These are phyloP conservation scores for Scortum barcoo DNA, from an alignment of 2,113 vertebrate genomes.

Conservation along the genomic window DNA sequence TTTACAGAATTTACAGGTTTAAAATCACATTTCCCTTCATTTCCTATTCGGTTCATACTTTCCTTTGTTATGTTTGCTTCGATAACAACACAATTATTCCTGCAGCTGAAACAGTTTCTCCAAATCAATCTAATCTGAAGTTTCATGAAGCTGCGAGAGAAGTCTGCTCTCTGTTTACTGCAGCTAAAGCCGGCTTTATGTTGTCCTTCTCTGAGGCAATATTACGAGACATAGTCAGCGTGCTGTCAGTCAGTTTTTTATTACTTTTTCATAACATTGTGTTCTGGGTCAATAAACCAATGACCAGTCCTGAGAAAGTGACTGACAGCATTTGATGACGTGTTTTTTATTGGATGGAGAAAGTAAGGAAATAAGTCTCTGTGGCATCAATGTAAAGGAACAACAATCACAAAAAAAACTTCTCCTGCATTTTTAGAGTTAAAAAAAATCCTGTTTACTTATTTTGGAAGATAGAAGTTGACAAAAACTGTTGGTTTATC, in stretches of 20 bases:
- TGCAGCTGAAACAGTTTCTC: background rate
- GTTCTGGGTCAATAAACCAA: slow-evolving; percentile 18
- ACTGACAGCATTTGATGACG: slow-evolving; percentile 6
- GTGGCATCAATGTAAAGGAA: background rate
- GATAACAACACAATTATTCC: background rate
- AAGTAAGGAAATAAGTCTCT: background rate
- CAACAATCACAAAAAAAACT: background rate
- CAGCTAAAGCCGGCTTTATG: background rate
- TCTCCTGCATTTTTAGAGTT: background rate
- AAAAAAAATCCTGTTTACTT: background rate
- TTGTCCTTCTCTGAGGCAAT: background rate
- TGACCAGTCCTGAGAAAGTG: slow-evolving; percentile 1
- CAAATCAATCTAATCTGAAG: background rate
- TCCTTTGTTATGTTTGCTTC: background rate
- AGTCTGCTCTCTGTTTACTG: background rate
- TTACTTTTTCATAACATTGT: slow-evolving; percentile 21
- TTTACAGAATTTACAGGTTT: background rate
- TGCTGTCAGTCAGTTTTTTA: slow-evolving; percentile 13
- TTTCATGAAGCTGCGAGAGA: background rate
- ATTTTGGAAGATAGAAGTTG: too few species aligned
- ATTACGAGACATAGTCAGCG: background rate
- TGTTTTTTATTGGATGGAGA: slow-evolving; percentile 25
- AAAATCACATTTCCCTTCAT: background rate
- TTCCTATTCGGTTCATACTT: background rate
- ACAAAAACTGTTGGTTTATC: background rate